These are phyloP conservation scores for Venustaconcha ellipsiformis DNA, from an alignment of 1,140 invertebrate genomes.

Conservation along the genomic window DNA sequence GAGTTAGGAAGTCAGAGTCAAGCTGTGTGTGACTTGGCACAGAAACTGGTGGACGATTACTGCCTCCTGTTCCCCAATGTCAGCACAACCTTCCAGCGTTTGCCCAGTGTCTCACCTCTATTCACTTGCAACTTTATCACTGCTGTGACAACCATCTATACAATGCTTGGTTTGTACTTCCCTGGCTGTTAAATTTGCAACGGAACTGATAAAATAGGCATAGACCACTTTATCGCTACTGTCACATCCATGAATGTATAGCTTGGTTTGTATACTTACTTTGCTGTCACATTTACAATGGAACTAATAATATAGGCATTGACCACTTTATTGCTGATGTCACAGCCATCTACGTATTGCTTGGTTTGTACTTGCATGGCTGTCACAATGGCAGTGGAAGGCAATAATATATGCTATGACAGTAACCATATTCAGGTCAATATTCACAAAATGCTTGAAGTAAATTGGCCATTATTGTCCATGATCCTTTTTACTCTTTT, in stretches of 20 bases:
- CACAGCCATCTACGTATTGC: not conserved
- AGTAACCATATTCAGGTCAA: no score
- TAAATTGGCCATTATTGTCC: no score
- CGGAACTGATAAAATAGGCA: not conserved
- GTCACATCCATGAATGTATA: not conserved
- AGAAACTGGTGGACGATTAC: conserved; percentile 58
- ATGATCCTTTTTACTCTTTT: no score
- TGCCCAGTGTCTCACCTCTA: conserved; percentile 58
- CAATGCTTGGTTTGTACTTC: no score
- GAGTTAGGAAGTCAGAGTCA: conserved; percentile 57
- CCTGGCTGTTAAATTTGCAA: not conserved
- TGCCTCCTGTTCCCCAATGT: conserved; percentile 57
- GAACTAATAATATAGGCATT: not conserved
- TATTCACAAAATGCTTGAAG: no score
- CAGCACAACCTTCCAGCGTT: conserved; percentile 44
- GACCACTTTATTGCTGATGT: not conserved
- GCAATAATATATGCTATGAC: no score
- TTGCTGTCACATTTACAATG: not conserved
- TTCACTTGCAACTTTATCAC: conserved; percentile 64
- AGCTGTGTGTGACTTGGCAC: conserved; percentile 48
- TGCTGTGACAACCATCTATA: conserved; percentile 49
- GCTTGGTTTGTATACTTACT: not conserved
- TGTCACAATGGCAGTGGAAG: no score
- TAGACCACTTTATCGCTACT: not conserved
- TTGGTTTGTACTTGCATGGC: not conserved